phyloP scores from a whole-genome alignment of 2,888 invertebrate genomes.

The Ophonus ardosiacus region DNA sequence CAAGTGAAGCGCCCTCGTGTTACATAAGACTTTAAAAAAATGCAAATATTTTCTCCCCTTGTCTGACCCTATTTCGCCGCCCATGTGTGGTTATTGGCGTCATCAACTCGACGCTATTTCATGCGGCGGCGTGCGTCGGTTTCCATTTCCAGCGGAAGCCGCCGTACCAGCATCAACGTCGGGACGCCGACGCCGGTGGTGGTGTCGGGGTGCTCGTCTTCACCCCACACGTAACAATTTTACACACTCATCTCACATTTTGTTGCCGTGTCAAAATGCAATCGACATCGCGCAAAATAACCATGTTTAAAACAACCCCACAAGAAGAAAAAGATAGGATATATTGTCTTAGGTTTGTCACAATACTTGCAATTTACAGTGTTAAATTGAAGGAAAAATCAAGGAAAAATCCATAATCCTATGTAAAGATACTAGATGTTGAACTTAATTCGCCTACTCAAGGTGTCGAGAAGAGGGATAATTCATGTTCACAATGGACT shows the following conservation, averaged over 20 bases:
- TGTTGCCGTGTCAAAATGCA: conserved; percentile 32
- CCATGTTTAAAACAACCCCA: not conserved
- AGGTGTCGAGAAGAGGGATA: too few species aligned
- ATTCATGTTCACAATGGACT: too few species aligned
- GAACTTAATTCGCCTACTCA: too few species aligned
- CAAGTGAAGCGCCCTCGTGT: too few species aligned
- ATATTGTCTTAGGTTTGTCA: not conserved
- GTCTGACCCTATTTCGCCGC: not conserved
- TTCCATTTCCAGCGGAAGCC: conserved; percentile 40
- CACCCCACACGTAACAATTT: conserved; percentile 52
- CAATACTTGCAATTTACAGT: too few species aligned
- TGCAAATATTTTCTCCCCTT: too few species aligned
- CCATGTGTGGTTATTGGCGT: conserved; percentile 49
- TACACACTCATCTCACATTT: conserved; percentile 53
- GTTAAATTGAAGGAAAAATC: too few species aligned
- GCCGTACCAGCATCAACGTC: not conserved
- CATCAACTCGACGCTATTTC: conserved; percentile 47
- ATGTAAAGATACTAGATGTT: too few species aligned
- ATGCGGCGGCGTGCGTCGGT: conserved; percentile 20
- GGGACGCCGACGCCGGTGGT: not conserved
- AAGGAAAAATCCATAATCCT: too few species aligned
- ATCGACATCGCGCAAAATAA: not conserved
- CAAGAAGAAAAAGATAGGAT: not conserved
- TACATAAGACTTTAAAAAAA: too few species aligned
- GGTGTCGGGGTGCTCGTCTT: not conserved